phyloP scores from a whole-genome alignment of 2,888 invertebrate species.

The Prosopocoilus inquinatus region DNA sequence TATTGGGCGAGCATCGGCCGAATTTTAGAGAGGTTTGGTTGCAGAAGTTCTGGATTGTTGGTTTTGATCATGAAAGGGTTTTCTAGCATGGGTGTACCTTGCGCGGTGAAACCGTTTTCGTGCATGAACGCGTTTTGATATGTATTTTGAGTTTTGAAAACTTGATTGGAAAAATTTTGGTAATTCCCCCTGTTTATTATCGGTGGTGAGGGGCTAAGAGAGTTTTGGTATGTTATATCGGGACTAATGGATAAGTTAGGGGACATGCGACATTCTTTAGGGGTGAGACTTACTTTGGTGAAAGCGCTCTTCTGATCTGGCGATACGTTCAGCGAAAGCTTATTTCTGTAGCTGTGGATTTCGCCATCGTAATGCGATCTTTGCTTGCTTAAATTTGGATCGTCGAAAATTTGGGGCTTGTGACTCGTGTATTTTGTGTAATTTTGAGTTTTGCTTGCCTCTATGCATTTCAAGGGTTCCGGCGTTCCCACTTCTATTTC shows the following conservation, averaged over 20 bases:
- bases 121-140: slow-evolving; percentile 53
- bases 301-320: slow-evolving; percentile 73
- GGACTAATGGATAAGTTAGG: slow-evolving; percentile 75
- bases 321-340: slow-evolving; percentile 52
- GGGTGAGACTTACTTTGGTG: slow-evolving; percentile 67
- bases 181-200: slow-evolving; percentile 43
- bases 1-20: slow-evolving; percentile 57
- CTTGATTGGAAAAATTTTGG: slow-evolving; percentile 49
- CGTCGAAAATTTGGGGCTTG: slow-evolving; percentile 62
- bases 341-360: slow-evolving; percentile 41
- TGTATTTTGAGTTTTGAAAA: slow-evolving; percentile 57
- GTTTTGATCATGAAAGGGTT: slow-evolving; percentile 44
- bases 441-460: slow-evolving; percentile 23
- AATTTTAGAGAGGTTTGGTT: slow-evolving; percentile 52
- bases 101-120: slow-evolving; percentile 50
- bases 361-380: slow-evolving; percentile 55
- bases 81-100: slow-evolving; percentile 39
- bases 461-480: slow-evolving; percentile 39
- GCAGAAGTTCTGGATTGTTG: slow-evolving; percentile 43
- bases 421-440: slow-evolving; percentile 38
- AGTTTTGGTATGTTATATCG: slow-evolving; percentile 74
- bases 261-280: slow-evolving; percentile 53
- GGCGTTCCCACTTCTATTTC: slow-evolving; percentile 35
- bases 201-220: slow-evolving; percentile 73
- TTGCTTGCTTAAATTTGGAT: slow-evolving; percentile 53